Evolutionary conservation across 1,140 invertebrate genomes (phyloP).

Genomic region (Aporrectodea caliginosa): DNA sequence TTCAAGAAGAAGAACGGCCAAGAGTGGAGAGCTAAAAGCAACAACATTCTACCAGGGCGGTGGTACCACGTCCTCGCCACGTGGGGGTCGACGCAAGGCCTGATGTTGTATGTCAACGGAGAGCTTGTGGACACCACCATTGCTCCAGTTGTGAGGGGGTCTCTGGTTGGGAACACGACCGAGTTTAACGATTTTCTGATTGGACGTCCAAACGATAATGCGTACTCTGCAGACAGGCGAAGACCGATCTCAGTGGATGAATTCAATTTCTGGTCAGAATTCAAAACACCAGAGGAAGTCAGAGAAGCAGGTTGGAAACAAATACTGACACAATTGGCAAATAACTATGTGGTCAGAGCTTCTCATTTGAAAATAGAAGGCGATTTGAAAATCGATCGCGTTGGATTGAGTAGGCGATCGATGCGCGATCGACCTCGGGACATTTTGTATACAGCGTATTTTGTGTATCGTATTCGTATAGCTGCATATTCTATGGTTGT

Average conservation of each 20-base stretch:
- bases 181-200: constrained; percentile 28
- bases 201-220: constrained; percentile 42
- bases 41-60: constrained; percentile 42
- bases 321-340: too few relatives aligned
- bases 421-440: too few relatives aligned
- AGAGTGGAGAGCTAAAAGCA: constrained; percentile 42
- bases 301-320: constrained; percentile 42
- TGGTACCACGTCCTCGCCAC: constrained; percentile 52
- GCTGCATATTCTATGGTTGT: too few relatives aligned
- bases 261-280: constrained; percentile 46
- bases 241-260: constrained; percentile 48
- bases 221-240: constrained; percentile 34
- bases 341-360: too few relatives aligned
- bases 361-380: too few relatives aligned
- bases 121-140: constrained; percentile 33
- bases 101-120: constrained; percentile 48
- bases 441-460: too few relatives aligned
- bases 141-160: not conserved
- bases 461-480: too few relatives aligned
- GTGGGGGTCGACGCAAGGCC: constrained; percentile 41
- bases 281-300: constrained; percentile 40
- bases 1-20: constrained; percentile 29
- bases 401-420: too few relatives aligned
- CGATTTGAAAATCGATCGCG: too few relatives aligned
- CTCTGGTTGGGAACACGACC: not conserved